Evolutionary conservation across 2,797 vertebrate species (phyloP), one percentile per base, ranked within the genome.

Genomic region (Falco berigora): DNA sequence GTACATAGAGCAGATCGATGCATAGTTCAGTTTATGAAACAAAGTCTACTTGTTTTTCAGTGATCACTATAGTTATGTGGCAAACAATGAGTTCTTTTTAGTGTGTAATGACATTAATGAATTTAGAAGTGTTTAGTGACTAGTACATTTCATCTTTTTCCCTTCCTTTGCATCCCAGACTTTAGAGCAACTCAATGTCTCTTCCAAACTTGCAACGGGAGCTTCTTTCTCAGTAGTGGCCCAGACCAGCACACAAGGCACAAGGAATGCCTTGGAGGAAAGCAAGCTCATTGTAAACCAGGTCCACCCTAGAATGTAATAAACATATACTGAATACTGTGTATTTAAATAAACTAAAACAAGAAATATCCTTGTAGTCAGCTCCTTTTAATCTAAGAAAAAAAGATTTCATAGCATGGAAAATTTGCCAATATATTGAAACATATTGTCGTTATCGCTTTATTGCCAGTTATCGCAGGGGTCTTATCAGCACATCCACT

Each of bases 401-500:
- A 76, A 14, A 72, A 12, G 27, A 55, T 59, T 83, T 92, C 32
- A 53, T 12, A 76, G 61, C 32, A 56, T 6, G 18, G 80, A 75
- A 84, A 53, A 28, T 69, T 86, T 88, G 58, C 58, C 86, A 90
- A 90, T 96, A 68, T 53, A 90, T 92, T 86, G 80, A 88, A 95
- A 78, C 76, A 86, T 73, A 66, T 78, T 96, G 85, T 58, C 50
- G 7, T 92, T 88, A 92, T 76, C 86, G 44, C 44, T 81, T 95
- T 90, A 92, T 63, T 69, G 82, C 83, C 50, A 32, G 71, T 78
- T 95, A 90, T 90, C 38, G 1, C 73, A 32, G 79, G 71, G 52
- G 36, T 92, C 86, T 92, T 90, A 96, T 85, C 94, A 94, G 90
- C 42, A 79, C 63, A 79, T 90, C 76, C 80, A 38, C 59, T 63